Base-by-base conservation (phyloP, 2,888 invertebrate species). In the Lucinisca nassula region DNA sequence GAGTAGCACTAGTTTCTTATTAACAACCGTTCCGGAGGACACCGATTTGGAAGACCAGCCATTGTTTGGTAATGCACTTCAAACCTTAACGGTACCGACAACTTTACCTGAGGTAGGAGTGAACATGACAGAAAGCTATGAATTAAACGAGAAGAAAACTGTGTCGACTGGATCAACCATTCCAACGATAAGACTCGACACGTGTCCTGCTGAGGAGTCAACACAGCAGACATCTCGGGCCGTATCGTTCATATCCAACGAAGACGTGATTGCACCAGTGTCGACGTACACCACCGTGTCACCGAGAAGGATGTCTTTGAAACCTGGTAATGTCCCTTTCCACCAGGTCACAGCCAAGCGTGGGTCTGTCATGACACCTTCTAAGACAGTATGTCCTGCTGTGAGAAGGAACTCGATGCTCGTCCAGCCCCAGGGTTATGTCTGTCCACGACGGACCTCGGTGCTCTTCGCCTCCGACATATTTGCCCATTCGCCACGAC, bases 401-500 rank as follows among this genome's bases (percentile, higher is more conserved):
- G 0, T 45, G 14, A 35, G 40, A 37, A 4, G 37, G 40, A 51
- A 73, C 32, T 30, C 55, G 4, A 45, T 84, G 8, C 21, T 79
- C 10, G 79, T 84, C 4, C 70, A 73, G 27, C 79, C 78, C 12
- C 79, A 78, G 24, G 45, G 45, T 2, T 84, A 84, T 24, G 74
- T 79, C 21, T 84, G 83, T 74, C 83, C 83, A 6, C 30, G 83
- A 37, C 35, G 73, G 67, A 72, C 83, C 0, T 84, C 83, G 0
- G 83, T 84, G 2, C 37, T 84, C 10, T 84, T 84, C 49, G 73
- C 58, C 32, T 84, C 83, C 2, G 55, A 79, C 45, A 61, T 84
- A 0, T 84, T 84, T 49, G 83, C 83, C 4, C 78, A 79, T 51
- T 27, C 74, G 0, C 83, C 78, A 0, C 58, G 55, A 10, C 45